Base-by-base conservation (phyloP, 2,888 invertebrate species). In the Mesorhabditis belari region DNA sequence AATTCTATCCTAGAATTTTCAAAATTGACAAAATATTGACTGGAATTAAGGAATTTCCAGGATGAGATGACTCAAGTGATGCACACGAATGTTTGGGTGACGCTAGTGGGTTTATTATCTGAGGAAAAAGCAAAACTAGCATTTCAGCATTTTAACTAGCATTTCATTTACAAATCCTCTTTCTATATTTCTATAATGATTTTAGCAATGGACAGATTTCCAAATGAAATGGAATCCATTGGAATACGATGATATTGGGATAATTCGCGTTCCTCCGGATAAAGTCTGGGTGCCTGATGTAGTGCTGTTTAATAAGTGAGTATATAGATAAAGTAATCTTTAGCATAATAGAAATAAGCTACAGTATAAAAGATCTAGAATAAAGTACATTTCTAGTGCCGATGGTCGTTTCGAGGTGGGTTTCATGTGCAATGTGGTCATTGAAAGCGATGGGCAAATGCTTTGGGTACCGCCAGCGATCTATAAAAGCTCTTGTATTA, bases 351-450 rank as follows among this genome's bases (percentile, higher is more conserved):
- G 2, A 19, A 5, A 50, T 26, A 19, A 24, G 49, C 52, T 24
- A 26, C 19, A 23, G 17, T 49, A 19, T 59, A 65, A 57, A 65
- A 65, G 25, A 19, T 19, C 49, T 12, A 59, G 59, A 17, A n/a
- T 44, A 44, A 44, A 44, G 12, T n/a, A 44, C 3, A 51, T n/a
- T n/a, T 77, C 28, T 85, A 96, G 96, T 84, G 98, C 98, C 80
- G 98, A 99, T 83, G 98, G 98, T 62, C 96, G 98, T 84, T 98
- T 98, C 84, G 96, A 99, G 85, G 96, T 96, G 65, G 90, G 95
- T 74, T 98, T 89, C 89, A 77, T 95, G 95, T 53, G 90, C 91
- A 96, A 96, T 86, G 93, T 96, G 35, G 86, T 98, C 65, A 92
- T 98, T 79, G 92, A 93, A 84, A 90, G 91, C 21, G 89, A 89